These are phyloP conservation scores for Sceliomorpha sp. DNA, from an alignment of 2,888 invertebrate species.

Conservation along the genomic window DNA sequence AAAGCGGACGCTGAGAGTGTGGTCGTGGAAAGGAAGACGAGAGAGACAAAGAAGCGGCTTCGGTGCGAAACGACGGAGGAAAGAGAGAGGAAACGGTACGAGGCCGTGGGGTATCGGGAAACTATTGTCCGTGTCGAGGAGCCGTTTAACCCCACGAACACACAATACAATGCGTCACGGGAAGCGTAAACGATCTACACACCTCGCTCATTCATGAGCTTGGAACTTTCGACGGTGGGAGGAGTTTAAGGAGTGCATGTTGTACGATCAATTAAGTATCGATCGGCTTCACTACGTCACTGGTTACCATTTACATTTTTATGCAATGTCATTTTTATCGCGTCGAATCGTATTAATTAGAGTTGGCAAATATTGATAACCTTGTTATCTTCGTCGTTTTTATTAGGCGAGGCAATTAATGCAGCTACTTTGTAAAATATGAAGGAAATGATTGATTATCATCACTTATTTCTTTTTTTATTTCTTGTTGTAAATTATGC, in stretches of 20 bases:
- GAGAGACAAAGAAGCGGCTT: constrained; percentile 45
- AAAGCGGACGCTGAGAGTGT: constrained; percentile 58
- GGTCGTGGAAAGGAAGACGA: constrained; percentile 50
- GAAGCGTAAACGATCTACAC: constrained; percentile 70
- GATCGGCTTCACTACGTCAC: too few species aligned
- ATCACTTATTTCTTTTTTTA: too few species aligned
- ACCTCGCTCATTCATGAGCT: constrained; percentile 71
- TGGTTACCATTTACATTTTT: constrained; percentile 44
- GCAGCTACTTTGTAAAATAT: too few species aligned
- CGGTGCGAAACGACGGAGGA: constrained; percentile 33
- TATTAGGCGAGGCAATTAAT: too few species aligned
- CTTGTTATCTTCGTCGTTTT: too few species aligned
- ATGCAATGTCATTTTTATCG: constrained; percentile 3
- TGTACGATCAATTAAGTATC: too few species aligned
- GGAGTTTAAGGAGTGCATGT: too few species aligned
- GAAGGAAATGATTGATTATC: too few species aligned
- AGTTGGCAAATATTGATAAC: too few species aligned
- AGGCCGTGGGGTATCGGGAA: constrained; percentile 66
- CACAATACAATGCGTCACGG: constrained; percentile 62
- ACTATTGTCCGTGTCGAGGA: constrained; percentile 74
- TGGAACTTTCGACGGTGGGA: constrained; percentile 64
- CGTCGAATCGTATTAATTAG: too few species aligned
- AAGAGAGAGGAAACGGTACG: constrained; percentile 49
- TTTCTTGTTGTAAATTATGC: too few species aligned
- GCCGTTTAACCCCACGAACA: constrained; percentile 68